Percentiles rank a stretch among this genome's conserved stretches.
Conservation (phyloP, 1,140 invertebrate species). For the Leptinotarsa undecemlineata region DNA sequence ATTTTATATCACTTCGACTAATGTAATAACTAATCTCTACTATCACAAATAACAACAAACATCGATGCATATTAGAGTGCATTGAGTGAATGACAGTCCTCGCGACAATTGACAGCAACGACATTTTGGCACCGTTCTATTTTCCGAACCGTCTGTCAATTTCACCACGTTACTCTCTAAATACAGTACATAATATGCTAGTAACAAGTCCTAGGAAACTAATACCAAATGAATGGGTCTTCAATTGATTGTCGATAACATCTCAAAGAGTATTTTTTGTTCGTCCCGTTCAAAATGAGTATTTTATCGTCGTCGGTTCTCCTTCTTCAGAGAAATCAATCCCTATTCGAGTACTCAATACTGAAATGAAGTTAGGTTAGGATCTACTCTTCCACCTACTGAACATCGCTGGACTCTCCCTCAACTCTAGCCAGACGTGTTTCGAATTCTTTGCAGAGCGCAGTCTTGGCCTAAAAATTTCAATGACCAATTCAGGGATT, state of each 20-base stretch:
- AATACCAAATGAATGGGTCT: slow-evolving; percentile 34
- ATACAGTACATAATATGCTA: slow-evolving; percentile 31
- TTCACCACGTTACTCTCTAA: neutral
- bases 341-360: no score
- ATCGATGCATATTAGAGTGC: slow-evolving; percentile 31
- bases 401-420: slow-evolving; percentile 43
- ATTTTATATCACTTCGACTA: slow-evolving; percentile 34
- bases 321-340: neutral
- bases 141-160: neutral
- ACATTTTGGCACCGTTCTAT: neutral
- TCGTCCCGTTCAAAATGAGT: slow-evolving; percentile 16
- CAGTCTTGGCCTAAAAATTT: slow-evolving; percentile 49
- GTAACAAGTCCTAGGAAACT: slow-evolving; percentile 35
- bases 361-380: no score
- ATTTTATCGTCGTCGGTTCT: slow-evolving; percentile 7
- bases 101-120: neutral
- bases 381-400: slow-evolving; percentile 2
- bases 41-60: slow-evolving; percentile 52
- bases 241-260: slow-evolving; percentile 32
- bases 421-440: slow-evolving; percentile 49
- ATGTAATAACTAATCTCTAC: slow-evolving; percentile 45
- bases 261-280: slow-evolving; percentile 24
- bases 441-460: slow-evolving; percentile 52
- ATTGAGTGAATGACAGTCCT: neutral
- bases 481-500: neutral